These are phyloP conservation scores for Periplaneta americana DNA, from an alignment of 1,140 invertebrate species.

Conservation along the genomic window DNA sequence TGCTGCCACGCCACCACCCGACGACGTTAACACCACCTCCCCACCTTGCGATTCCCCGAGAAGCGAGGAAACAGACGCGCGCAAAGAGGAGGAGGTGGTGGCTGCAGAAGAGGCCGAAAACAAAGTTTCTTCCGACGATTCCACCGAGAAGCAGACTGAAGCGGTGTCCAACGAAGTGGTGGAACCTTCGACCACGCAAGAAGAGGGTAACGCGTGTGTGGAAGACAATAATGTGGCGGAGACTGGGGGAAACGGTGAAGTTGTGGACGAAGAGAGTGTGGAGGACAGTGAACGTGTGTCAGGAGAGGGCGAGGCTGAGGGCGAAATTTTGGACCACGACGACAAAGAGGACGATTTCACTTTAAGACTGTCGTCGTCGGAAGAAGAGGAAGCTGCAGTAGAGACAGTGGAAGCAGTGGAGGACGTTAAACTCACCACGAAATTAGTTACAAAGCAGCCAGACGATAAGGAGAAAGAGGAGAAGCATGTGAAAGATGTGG, in stretches of 20 bases:
- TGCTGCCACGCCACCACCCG: not conserved
- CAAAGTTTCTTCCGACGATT: not conserved
- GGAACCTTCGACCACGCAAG: not conserved
- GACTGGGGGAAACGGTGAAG: not conserved
- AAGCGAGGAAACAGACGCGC: not conserved
- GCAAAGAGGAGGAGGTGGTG: not conserved
- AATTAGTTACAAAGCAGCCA: not conserved
- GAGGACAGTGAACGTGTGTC: not conserved
- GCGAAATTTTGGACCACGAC: constrained; percentile 12
- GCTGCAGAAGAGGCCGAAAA: not conserved
- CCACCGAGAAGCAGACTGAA: not conserved
- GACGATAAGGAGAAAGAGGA: not conserved
- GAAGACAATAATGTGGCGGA: not conserved
- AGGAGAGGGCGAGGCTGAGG: not conserved
- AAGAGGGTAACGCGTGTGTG: not conserved
- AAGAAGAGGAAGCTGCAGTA: constrained; percentile 7
- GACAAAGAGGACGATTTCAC: constrained; percentile 3
- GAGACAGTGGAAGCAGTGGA: constrained; percentile 9
- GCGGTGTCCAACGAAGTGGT: not conserved
- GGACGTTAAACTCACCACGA: constrained; percentile 1
- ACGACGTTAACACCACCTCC: not conserved
- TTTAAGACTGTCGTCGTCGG: not conserved
- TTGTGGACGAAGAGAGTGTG: not conserved
- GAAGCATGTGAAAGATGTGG: not conserved
- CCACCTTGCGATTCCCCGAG: not conserved